Evolutionary conservation across 2,888 invertebrate species (phyloP), one percentile per base, ranked within the genome.

Genomic region (Melikaiella ostensackeni): DNA sequence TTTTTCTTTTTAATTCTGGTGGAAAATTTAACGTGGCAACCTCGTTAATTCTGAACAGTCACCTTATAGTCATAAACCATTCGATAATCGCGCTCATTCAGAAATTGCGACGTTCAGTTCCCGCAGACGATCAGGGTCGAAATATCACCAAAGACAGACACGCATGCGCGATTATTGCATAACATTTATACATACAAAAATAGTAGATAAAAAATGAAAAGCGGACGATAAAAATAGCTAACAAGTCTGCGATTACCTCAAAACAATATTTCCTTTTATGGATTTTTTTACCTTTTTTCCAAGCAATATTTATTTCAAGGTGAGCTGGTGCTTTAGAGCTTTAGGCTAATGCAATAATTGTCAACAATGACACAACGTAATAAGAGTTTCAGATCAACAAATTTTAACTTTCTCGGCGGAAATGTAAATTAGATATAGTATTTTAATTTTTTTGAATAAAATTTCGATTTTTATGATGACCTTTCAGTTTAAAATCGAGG

Each of bases 121-220:
- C n/a, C 46, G 46, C n/a, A 50, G 50, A 50, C 21, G 55, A 55
- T 55, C 59, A 59, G 27, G 57, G 27, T 59, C 16, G 16, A 59
- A 27, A 27, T 59, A 59, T 59, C 27, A 5, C 59, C 21, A 13
- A 59, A 59, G 24, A 24, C 59, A 24, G 57, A 8, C 50, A 24
- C 27, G 27, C 6, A 59, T 59, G 27, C 16, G 59, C 13, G 6
- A 59, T 16, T 24, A 21, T 63, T 63, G 21, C 63, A 33, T 63
- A 63, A 63, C n/a, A 7, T 11, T n/a, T 35, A 21, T 21, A 11
- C n/a, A 38, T 13, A 35, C 62, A 62, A 35, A 4, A 33, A 35
- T 35, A 3, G 33, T 13, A 63, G 35, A 63, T 63, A 35, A 63
- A 21, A 63, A 63, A 63, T 11, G 3, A 63, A 62, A 63, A 33